These are phyloP conservation scores for Tenualosa ilisha DNA, from an alignment of 2,797 vertebrate genomes.

Conservation along the genomic window DNA sequence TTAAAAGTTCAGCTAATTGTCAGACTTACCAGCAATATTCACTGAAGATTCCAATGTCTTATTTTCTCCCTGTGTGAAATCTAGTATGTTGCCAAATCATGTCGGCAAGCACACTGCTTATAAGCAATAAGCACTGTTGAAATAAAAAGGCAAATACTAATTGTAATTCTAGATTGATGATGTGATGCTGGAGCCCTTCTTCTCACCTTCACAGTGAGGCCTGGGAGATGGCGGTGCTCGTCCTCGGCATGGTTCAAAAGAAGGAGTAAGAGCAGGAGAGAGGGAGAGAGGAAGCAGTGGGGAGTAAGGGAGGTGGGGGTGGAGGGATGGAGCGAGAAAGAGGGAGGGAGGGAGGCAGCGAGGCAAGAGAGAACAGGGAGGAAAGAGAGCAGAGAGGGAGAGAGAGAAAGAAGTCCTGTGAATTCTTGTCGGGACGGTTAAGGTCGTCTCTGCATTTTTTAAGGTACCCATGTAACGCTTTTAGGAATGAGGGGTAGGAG, in stretches of 20 bases:
- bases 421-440: conserved; percentile 9
- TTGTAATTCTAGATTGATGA: not conserved
- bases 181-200: not conserved
- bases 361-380: conserved; percentile 8
- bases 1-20: not conserved
- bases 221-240: not conserved
- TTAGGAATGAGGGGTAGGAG: conserved; percentile 3
- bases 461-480: not conserved
- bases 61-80: not conserved
- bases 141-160: not conserved
- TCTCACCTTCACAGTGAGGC: conserved; percentile 14
- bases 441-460: not conserved
- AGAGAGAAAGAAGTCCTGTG: not conserved
- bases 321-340: conserved; percentile 24
- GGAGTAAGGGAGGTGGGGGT: not conserved
- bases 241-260: not conserved
- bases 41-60: not conserved
- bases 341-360: not conserved
- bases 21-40: not conserved
- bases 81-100: not conserved
- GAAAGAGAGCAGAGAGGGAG: conserved; percentile 22
- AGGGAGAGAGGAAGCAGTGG: conserved; percentile 15
- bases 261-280: conserved; percentile 20
- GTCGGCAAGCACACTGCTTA: not conserved
- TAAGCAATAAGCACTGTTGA: not conserved